Evolutionary conservation across 2,888 invertebrate genomes (phyloP).

Genomic region (Corythucha ciliata): DNA sequence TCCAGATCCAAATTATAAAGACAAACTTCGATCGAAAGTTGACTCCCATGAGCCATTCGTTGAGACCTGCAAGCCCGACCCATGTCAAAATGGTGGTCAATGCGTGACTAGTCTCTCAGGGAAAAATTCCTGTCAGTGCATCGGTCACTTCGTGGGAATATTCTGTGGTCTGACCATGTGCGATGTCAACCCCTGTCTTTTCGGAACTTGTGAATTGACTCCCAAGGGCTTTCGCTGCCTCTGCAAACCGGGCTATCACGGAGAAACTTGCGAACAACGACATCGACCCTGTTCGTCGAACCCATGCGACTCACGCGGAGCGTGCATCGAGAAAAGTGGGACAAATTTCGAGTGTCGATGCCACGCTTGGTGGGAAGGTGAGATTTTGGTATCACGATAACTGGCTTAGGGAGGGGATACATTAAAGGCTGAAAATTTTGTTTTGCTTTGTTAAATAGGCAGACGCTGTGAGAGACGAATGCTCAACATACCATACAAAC

Average conservation of each 20-base stretch:
- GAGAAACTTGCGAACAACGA: slow-evolving; percentile 57
- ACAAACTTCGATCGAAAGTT: slow-evolving; percentile 36
- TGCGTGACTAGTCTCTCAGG: slow-evolving; percentile 48
- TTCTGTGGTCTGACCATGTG: slow-evolving; percentile 69
- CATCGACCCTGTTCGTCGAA: slow-evolving; percentile 59
- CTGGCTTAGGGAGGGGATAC: no score
- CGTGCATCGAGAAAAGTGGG: slow-evolving; percentile 58
- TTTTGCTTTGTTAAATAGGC: slow-evolving; percentile 38
- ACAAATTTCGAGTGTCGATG: slow-evolving; percentile 57
- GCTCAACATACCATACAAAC: slow-evolving; percentile 59
- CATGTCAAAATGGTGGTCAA: slow-evolving; percentile 60
- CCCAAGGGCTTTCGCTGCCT: slow-evolving; percentile 49
- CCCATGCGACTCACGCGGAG: slow-evolving; percentile 66
- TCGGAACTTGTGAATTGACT: slow-evolving; percentile 46
- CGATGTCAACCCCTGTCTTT: slow-evolving; percentile 54
- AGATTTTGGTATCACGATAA: slow-evolving; percentile 14
- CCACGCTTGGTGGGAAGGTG: slow-evolving; percentile 65
- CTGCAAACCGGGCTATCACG: slow-evolving; percentile 59
- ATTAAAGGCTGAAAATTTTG: no score
- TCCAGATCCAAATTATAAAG: slow-evolving; percentile 39
- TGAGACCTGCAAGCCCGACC: slow-evolving; percentile 63
- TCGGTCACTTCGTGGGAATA: slow-evolving; percentile 63
- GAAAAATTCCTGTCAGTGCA: slow-evolving; percentile 57
- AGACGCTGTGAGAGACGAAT: slow-evolving; percentile 58
- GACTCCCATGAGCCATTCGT: slow-evolving; percentile 42